Evolutionary conservation across 1,140 invertebrate genomes (phyloP), one percentile per base, ranked within the genome.

Genomic region (Sycophaga agraensis): DNA sequence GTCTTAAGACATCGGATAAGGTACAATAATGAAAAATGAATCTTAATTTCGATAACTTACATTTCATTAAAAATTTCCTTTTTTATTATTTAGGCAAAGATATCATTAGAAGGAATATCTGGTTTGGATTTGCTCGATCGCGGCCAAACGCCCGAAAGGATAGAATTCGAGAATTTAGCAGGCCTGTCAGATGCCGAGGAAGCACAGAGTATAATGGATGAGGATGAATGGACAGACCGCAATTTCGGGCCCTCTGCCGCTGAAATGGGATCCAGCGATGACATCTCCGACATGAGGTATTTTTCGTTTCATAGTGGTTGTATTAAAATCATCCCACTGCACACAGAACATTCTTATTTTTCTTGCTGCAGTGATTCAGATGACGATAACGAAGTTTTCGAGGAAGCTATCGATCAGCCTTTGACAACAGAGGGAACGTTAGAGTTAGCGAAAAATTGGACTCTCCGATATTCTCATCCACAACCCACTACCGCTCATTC

Each of bases 151-250:
- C 92, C 92, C 0, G 93, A 96, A 72, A 78, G 93, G 68, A 91
- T 93, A 71, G 91, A 92, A 80, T 92, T 92, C 55, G 84, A 83
- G 65, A 87, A 86, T 70, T 78, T 80, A 22, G 87, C 74, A 68
- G 84, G 75, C 69, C 84, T 76, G 82, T 81, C 87, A n/a, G 83
- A 88, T 66, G 82, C 87, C 46, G 89, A 91, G 59, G 89, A 90
- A 68, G 83, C 87, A 1, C 85, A 89, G 12, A 86, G 87, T 68
- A 90, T 92, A 78, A 92, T 94, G 75, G 92, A 95, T 72, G 93
- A 96, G 75, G 93, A 95, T 70, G 93, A 95, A 77, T 95, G 91
- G 92, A 95, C 92, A 1, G 92, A 94, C 68, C 85, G 91, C 55
- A 96, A 95, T 81, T 94, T 94, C 76, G 88, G 92, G 65, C 88